Conservation (phyloP, 2,113 vertebrate species). For the Notarius lentiginosus region DNA sequence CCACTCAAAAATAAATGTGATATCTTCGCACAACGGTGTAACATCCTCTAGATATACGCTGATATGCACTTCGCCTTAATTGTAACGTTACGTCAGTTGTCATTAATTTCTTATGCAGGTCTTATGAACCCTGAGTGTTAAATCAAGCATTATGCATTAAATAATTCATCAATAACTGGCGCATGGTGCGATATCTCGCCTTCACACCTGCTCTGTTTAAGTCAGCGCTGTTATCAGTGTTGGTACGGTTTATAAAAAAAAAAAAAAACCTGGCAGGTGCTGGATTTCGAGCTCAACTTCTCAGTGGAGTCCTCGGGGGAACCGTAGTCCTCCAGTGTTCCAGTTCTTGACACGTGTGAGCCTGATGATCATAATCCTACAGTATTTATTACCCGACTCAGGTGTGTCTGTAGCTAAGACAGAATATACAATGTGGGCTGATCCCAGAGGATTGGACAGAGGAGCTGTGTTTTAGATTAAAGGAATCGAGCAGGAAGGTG, state of each 20-base stretch:
- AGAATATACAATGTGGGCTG: neutral
- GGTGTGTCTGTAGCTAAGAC: slow-evolving; percentile 22
- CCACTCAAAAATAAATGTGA: no score
- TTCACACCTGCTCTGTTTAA: slow-evolving; percentile 24
- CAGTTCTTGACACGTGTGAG: slow-evolving; percentile 13
- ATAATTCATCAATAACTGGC: neutral
- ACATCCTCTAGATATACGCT: no score
- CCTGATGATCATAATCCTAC: slow-evolving; percentile 6
- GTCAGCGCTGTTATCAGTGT: neutral
- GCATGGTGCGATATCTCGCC: neutral
- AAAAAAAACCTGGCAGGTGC: slow-evolving; percentile 4
- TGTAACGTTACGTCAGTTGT: neutral
- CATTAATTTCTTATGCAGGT: neutral
- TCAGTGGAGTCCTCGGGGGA: neutral
- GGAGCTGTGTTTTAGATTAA: slow-evolving; percentile 12
- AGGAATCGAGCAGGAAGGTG: slow-evolving; percentile 31
- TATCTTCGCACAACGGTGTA: no score
- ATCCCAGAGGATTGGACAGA: neutral
- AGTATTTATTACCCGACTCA: slow-evolving; percentile 21
- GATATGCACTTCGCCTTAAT: no score
- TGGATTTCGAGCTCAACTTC: neutral
- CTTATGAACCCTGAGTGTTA: neutral
- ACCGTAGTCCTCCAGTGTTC: neutral
- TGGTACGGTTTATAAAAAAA: neutral
- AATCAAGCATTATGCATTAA: neutral